Percentiles rank a stretch among this genome's conserved stretches.
phyloP scores from a whole-genome alignment of 2,113 vertebrate genomes.

The Struthidea cinerea region DNA sequence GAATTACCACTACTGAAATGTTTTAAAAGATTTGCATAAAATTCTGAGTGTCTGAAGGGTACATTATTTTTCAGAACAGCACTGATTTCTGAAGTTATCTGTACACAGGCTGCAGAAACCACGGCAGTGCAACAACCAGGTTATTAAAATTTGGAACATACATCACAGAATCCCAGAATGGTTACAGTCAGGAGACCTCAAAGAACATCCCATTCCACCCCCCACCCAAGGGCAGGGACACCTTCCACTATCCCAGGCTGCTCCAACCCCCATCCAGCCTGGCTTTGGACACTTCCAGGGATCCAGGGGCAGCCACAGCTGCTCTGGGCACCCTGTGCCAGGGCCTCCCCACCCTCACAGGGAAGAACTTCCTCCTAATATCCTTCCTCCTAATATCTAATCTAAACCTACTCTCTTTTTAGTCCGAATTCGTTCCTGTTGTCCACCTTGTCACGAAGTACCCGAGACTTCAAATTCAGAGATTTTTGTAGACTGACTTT shows the following conservation, averaged over 20 bases:
- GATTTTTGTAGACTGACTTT: neutral
- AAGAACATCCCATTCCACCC: neutral
- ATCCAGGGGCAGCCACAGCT: neutral
- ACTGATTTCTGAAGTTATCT: neutral
- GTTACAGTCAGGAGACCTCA: neutral
- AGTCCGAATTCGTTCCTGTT: neutral
- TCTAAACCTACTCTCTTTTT: neutral
- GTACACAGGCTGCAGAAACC: neutral
- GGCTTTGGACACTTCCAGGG: neutral
- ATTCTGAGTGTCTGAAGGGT: neutral
- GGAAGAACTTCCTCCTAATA: neutral
- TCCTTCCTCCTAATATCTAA: neutral
- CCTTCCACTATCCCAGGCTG: rapidly evolving
- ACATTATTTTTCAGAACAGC: neutral
- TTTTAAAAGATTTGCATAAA: neutral
- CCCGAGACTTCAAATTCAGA: neutral
- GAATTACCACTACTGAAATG: neutral
- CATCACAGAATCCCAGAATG: neutral
- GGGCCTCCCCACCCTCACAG: rapidly evolving
- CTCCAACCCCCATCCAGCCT: rapidly evolving
- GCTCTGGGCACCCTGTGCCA: neutral
- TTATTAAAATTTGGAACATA: neutral
- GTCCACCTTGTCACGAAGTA: neutral
- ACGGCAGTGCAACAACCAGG: neutral
- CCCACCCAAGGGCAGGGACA: neutral